These are phyloP conservation scores for Callorhinus ursinus DNA, from an alignment of 2,113 vertebrate species.

Conservation along the genomic window DNA sequence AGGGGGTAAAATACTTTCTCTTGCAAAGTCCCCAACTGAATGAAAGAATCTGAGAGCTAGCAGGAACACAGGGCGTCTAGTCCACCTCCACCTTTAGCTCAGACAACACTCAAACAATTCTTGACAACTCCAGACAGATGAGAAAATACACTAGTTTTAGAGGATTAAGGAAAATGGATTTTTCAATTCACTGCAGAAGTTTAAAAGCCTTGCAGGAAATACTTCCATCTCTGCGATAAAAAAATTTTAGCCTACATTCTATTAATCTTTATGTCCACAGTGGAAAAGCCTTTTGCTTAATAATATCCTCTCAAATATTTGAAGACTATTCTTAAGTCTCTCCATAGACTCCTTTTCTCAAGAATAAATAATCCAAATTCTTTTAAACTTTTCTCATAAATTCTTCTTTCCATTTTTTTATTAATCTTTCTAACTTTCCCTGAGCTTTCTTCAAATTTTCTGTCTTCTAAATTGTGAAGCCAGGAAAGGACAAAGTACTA, in stretches of 20 bases:
- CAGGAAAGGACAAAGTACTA: neutral
- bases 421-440: conserved; percentile 70
- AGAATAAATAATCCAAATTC: conserved; percentile 77
- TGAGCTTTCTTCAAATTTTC: conserved; percentile 51
- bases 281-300: conserved; percentile 75
- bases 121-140: conserved; percentile 41
- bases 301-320: conserved; percentile 77
- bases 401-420: conserved; percentile 64
- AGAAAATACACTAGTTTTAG: conserved; percentile 62
- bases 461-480: conserved; percentile 41
- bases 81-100: neutral
- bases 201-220: conserved; percentile 75
- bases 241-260: conserved; percentile 56
- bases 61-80: neutral
- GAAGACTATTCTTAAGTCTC: conserved; percentile 73
- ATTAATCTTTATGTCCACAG: conserved; percentile 73
- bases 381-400: conserved; percentile 73
- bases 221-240: conserved; percentile 71
- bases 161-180: conserved; percentile 73
- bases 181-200: conserved; percentile 68
- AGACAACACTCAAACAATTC: neutral
- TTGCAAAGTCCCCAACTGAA: neutral
- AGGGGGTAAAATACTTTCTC: neutral
- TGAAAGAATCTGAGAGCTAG: neutral
- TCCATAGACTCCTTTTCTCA: conserved; percentile 51